Conservation (phyloP, 1,140 invertebrate species). For the Aporrectodea caliginosa region DNA sequence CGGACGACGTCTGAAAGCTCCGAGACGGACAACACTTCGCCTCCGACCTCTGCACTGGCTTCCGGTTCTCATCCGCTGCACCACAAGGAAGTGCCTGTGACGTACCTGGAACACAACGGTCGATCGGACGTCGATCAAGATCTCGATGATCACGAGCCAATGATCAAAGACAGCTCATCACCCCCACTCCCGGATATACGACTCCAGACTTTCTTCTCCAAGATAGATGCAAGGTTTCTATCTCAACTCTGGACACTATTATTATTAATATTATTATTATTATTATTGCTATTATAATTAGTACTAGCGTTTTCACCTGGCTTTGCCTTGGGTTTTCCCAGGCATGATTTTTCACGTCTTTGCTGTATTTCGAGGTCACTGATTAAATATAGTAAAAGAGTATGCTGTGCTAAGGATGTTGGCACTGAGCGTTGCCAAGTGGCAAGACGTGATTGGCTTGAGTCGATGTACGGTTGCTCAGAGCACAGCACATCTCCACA, state of each 20-base stretch:
- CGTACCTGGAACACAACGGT: neutral
- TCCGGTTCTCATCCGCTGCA: neutral
- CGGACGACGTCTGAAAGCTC: neutral
- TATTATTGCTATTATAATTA: neutral
- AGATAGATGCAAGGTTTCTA: neutral
- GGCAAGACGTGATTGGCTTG: no score
- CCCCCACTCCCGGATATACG: neutral
- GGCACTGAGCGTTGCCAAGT: no score
- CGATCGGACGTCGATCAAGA: neutral
- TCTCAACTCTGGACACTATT: neutral
- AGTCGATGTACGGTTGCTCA: no score
- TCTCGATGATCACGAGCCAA: neutral
- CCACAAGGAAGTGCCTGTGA: neutral
- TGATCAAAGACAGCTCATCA: neutral
- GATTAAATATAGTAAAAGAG: no score
- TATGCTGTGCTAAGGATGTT: no score
- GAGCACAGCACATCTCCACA: no score
- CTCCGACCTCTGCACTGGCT: neutral
- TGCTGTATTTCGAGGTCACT: no score
- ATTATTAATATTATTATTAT: neutral
- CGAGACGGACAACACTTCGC: neutral
- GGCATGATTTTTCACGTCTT: no score
- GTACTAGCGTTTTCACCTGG: no score
- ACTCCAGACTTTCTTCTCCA: neutral
- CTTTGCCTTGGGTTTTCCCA: no score